Evolutionary conservation across 1,140 invertebrate species (phyloP).

Genomic region (Anagrus nilaparvatae): DNA sequence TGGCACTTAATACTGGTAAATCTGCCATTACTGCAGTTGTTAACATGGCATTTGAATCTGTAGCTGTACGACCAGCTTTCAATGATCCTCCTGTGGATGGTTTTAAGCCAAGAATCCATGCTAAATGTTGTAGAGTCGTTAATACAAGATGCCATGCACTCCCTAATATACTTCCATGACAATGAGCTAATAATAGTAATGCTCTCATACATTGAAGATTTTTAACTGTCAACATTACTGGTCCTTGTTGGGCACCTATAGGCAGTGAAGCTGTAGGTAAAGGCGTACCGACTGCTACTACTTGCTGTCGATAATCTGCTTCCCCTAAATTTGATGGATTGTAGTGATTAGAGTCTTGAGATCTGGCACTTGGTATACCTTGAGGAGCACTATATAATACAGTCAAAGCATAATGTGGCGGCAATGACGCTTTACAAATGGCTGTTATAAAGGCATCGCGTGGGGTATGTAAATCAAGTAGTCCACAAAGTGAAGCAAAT

Average conservation of each 20-base stretch:
- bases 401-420: constrained; percentile 87
- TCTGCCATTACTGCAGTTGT: constrained; percentile 95
- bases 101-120: constrained; percentile 96
- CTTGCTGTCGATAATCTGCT: constrained; percentile 71
- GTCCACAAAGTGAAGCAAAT: constrained; percentile 70
- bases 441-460: constrained; percentile 89
- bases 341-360: constrained; percentile 34
- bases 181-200: constrained; percentile 77
- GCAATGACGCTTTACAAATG: constrained; percentile 88
- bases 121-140: constrained; percentile 90
- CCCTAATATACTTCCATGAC: constrained; percentile 84
- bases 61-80: constrained; percentile 62
- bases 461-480: constrained; percentile 59
- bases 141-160: constrained; percentile 93
- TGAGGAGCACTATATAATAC: constrained; percentile 60
- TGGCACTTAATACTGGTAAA: constrained; percentile 82
- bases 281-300: constrained; percentile 88
- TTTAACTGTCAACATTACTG: constrained; percentile 96
- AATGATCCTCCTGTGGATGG: constrained; percentile 85
- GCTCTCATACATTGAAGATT: constrained; percentile 95
- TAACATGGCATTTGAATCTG: constrained; percentile 83
- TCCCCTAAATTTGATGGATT: constrained; percentile 46
- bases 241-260: constrained; percentile 73
- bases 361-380: constrained; percentile 33
- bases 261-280: constrained; percentile 72